A percentile compares a stretch with the other conserved stretches of the same genome.
Evolutionary conservation across 2,797 vertebrate genomes (phyloP).

Genomic region (Gymnoscopelus microlampas): DNA sequence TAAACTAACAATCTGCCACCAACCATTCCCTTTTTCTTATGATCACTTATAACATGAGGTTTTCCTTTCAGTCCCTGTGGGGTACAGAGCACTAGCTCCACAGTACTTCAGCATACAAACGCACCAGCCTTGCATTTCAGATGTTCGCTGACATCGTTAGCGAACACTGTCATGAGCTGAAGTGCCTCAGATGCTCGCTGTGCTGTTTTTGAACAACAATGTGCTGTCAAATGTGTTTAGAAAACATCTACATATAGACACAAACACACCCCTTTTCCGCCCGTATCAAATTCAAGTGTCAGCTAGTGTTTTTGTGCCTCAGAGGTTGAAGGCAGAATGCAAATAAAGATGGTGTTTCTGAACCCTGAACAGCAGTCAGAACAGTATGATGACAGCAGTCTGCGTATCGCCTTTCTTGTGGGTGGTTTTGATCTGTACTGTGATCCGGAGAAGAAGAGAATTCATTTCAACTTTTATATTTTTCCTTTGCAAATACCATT

Average conservation of each 20-base stretch:
- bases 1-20: too few relatives aligned
- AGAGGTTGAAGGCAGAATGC: constrained; percentile 55
- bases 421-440: constrained; percentile 36
- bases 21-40: too few relatives aligned
- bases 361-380: constrained; percentile 12
- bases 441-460: background rate
- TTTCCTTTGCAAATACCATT: background rate
- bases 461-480: background rate
- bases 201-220: constrained; percentile 62
- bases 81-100: too few relatives aligned
- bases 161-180: constrained; percentile 63
- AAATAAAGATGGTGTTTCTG: constrained; percentile 45
- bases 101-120: constrained; percentile 25
- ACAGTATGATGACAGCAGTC: constrained; percentile 43
- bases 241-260: constrained; percentile 58
- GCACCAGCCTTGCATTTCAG: constrained; percentile 21
- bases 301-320: constrained; percentile 56
- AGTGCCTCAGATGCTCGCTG: constrained; percentile 48
- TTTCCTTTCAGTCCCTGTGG: too few relatives aligned
- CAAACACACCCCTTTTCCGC: constrained; percentile 42
- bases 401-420: constrained; percentile 19
- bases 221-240: constrained; percentile 68
- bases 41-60: too few relatives aligned
- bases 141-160: constrained; percentile 62
- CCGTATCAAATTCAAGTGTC: constrained; percentile 54